phyloP scores from a whole-genome alignment of 2,113 vertebrate species.

The Sander vitreus region DNA sequence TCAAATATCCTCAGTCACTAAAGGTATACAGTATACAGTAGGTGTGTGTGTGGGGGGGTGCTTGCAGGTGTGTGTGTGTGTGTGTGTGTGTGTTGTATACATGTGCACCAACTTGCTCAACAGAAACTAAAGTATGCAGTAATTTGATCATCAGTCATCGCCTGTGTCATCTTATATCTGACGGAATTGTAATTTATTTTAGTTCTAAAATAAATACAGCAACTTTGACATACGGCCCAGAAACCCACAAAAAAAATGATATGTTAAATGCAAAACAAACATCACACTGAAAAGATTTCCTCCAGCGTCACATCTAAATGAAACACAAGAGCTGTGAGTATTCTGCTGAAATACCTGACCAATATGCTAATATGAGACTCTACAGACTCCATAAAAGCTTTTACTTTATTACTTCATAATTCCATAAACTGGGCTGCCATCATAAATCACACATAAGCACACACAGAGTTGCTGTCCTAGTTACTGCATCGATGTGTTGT shows the following conservation, averaged over 20 bases:
- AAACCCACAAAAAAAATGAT: not conserved
- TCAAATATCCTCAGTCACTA: constrained; percentile 10
- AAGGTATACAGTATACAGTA: not conserved
- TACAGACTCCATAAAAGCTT: constrained; percentile 49
- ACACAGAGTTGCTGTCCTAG: constrained; percentile 14
- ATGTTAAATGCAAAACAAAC: constrained; percentile 1
- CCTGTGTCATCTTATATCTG: not conserved
- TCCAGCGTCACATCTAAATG: not conserved
- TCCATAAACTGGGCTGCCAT: constrained; percentile 24
- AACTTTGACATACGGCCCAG: not conserved
- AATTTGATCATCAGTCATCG: not conserved
- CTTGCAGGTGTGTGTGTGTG: not conserved
- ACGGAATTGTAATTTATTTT: not conserved
- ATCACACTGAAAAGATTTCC: constrained; percentile 1
- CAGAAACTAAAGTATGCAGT: not conserved
- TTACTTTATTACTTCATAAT: constrained; percentile 50
- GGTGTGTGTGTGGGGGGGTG: not conserved
- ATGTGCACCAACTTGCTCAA: not conserved
- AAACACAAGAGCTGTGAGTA: not conserved
- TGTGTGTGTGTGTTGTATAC: not conserved
- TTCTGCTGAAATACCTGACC: constrained; percentile 7
- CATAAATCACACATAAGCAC: constrained; percentile 36
- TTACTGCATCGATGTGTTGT: constrained; percentile 44
- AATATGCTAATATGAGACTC: constrained; percentile 32
- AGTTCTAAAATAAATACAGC: not conserved